phyloP scores from a whole-genome alignment of 2,797 vertebrate species.

The Diceros bicornis region DNA sequence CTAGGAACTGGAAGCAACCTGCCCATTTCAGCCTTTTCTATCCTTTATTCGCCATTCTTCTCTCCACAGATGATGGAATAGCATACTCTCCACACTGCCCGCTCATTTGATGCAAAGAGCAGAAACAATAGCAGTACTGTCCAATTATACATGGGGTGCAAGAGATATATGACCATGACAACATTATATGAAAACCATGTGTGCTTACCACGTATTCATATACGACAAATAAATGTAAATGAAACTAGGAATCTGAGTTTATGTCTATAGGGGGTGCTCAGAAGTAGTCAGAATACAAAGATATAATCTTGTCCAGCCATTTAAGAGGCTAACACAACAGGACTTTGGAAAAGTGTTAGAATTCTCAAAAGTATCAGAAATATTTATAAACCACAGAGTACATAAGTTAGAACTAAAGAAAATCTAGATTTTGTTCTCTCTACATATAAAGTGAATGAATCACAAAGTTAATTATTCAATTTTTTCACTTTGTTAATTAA shows the following conservation, averaged over 20 bases:
- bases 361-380: slow-evolving; percentile 60
- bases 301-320: not conserved
- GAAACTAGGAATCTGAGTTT: slow-evolving; percentile 49
- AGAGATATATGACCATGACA: slow-evolving; percentile 30
- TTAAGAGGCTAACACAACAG: slow-evolving; percentile 16
- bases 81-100: not conserved
- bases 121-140: not conserved
- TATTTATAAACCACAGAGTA: not conserved
- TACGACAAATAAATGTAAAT: not conserved
- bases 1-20: not conserved
- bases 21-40: not conserved
- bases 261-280: not conserved
- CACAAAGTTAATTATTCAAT: slow-evolving; percentile 33
- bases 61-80: not conserved
- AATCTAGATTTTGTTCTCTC: slow-evolving; percentile 36
- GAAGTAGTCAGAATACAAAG: slow-evolving; percentile 48
- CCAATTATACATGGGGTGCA: not conserved
- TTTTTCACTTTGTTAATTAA: slow-evolving; percentile 48
- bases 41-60: not conserved
- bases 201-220: not conserved
- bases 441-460: slow-evolving; percentile 13
- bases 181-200: not conserved
- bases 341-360: slow-evolving; percentile 50
- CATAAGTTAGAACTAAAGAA: slow-evolving; percentile 36
- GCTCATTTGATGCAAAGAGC: not conserved